These are phyloP conservation scores for Thryonomys swinderianus DNA, from an alignment of 2,113 vertebrate genomes.

Conservation along the genomic window DNA sequence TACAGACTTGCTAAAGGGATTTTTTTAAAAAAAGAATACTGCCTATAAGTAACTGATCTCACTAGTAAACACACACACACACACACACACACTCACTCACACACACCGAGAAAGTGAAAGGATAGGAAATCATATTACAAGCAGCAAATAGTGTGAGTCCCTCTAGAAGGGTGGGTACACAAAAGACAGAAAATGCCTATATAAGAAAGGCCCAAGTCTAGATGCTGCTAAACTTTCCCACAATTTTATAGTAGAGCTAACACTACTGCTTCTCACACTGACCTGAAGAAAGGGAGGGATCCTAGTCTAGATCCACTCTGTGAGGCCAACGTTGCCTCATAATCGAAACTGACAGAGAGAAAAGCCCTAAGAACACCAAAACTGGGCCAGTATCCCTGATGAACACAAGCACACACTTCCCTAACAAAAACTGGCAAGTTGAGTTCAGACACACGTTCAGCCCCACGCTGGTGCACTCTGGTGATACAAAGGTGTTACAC, in stretches of 20 bases:
- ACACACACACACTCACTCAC: neutral
- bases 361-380: neutral
- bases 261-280: neutral
- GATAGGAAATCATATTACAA: neutral
- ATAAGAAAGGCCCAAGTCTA: neutral
- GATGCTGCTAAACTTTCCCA: neutral
- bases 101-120: neutral
- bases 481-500: neutral
- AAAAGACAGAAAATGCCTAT: no score
- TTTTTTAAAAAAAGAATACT: neutral
- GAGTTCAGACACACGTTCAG: neutral
- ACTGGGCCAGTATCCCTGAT: neutral
- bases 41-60: neutral
- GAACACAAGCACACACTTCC: no score
- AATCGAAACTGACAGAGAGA: neutral
- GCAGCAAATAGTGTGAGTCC: no score
- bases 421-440: neutral
- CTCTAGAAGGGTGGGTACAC: no score
- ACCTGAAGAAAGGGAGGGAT: neutral
- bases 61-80: neutral
- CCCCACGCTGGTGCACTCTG: neutral
- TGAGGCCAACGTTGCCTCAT: neutral
- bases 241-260: neutral
- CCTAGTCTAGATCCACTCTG: neutral
- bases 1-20: neutral